Conservation (phyloP, 2,113 vertebrate genomes). For the Urocynchramus pylzowi region DNA sequence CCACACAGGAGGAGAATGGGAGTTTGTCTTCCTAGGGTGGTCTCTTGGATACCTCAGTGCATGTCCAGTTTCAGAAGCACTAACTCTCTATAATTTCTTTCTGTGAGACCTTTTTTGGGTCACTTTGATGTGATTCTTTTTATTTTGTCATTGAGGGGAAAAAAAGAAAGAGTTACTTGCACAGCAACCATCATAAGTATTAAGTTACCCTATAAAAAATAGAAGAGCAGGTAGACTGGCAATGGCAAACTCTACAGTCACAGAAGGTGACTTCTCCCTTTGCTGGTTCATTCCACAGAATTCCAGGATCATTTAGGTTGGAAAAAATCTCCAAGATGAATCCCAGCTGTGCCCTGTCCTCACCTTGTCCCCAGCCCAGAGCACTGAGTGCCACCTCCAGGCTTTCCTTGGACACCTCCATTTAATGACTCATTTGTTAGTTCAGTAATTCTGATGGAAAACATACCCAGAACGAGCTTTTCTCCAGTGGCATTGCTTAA, state of each 20-base stretch:
- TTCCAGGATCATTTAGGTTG: not conserved
- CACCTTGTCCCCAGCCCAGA: not conserved
- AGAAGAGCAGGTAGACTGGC: not conserved
- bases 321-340: not conserved
- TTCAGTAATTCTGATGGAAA: not conserved
- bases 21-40: not conserved
- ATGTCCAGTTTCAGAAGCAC: not conserved
- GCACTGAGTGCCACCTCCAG: not conserved
- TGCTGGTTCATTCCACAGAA: not conserved
- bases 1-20: accelerated
- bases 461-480: not conserved
- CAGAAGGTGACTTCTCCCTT: not conserved
- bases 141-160: not conserved
- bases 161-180: not conserved
- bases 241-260: not conserved
- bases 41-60: not conserved
- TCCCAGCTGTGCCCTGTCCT: not conserved
- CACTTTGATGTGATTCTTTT: not conserved
- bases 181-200: not conserved
- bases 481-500: not conserved
- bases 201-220: not conserved
- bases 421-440: not conserved
- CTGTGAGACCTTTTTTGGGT: not conserved
- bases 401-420: not conserved
- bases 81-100: not conserved